Evolutionary conservation across 2,888 invertebrate genomes (phyloP).

Genomic region (Chromoteleia sp.): DNA sequence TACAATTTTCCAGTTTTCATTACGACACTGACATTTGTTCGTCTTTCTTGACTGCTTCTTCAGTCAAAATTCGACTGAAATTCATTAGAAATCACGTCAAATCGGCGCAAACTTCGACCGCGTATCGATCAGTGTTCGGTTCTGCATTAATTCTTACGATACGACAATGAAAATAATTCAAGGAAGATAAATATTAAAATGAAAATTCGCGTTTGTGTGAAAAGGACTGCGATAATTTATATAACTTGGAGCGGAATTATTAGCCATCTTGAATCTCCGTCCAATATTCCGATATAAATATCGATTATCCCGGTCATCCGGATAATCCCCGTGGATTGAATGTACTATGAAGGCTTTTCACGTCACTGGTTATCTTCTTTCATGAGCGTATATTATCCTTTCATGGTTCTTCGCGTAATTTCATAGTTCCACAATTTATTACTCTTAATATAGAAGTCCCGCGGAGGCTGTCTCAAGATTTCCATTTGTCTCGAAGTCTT

Average conservation of each 20-base stretch:
- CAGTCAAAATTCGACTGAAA: too few relatives aligned
- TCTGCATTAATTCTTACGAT: slow-evolving; percentile 4
- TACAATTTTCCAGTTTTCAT: too few relatives aligned
- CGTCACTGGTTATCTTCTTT: slow-evolving; percentile 71
- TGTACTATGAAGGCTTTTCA: slow-evolving; percentile 76
- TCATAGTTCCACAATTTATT: slow-evolving; percentile 71
- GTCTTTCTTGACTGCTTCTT: too few relatives aligned
- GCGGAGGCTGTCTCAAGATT: slow-evolving; percentile 55
- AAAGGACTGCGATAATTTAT: slow-evolving; percentile 61
- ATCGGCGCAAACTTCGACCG: too few relatives aligned
- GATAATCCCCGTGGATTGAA: slow-evolving; percentile 81
- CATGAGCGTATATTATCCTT: slow-evolving; percentile 71
- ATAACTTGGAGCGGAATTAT: slow-evolving; percentile 66
- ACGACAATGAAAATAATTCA: slow-evolving; percentile 23
- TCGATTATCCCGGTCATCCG: slow-evolving; percentile 80
- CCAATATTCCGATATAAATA: slow-evolving; percentile 78
- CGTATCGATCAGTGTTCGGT: neutral
- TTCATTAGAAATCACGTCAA: too few relatives aligned
- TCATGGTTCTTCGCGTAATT: slow-evolving; percentile 69
- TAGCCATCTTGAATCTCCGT: slow-evolving; percentile 68
- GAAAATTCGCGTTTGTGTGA: slow-evolving; percentile 58
- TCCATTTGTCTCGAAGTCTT: slow-evolving; percentile 59
- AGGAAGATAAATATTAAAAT: slow-evolving; percentile 53
- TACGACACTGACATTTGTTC: too few relatives aligned
- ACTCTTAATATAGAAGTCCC: slow-evolving; percentile 70